Conservation (phyloP, 2,113 vertebrate species). For the Ciconia stormi region DNA sequence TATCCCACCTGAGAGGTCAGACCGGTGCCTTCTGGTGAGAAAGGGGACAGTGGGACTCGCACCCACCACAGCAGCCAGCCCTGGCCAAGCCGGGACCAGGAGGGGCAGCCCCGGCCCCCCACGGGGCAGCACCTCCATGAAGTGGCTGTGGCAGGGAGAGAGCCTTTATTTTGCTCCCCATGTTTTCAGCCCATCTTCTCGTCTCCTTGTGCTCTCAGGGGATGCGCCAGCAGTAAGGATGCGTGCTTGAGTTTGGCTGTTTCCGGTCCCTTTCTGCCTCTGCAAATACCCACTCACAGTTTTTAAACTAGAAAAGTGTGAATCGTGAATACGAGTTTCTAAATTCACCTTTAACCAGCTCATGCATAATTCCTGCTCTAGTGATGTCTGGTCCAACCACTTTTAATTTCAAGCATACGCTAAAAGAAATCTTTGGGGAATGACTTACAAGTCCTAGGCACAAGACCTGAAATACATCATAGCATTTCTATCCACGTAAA, state of each 20-base stretch:
- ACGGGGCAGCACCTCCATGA: accelerated
- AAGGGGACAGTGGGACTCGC: background rate
- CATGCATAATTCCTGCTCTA: background rate
- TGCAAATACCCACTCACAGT: background rate
- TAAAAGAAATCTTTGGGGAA: background rate
- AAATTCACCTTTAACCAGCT: background rate
- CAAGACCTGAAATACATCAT: background rate
- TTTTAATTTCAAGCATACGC: background rate
- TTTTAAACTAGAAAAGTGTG: background rate
- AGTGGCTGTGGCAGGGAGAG: background rate
- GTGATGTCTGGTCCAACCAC: background rate
- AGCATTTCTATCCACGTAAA: background rate
- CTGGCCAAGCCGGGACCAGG: background rate
- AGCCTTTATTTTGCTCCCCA: accelerated
- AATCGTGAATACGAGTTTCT: background rate
- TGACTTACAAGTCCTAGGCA: background rate
- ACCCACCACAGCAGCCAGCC: background rate
- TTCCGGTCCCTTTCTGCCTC: background rate
- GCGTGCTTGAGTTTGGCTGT: accelerated
- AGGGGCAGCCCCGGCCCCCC: background rate
- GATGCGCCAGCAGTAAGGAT: accelerated
- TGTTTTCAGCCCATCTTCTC: background rate
- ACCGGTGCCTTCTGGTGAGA: background rate
- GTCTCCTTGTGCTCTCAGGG: background rate
- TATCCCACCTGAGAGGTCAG: background rate